Evolutionary conservation across 2,888 invertebrate genomes (phyloP), one percentile per base, ranked within the genome.

Genomic region (Gortyna flavago): DNA sequence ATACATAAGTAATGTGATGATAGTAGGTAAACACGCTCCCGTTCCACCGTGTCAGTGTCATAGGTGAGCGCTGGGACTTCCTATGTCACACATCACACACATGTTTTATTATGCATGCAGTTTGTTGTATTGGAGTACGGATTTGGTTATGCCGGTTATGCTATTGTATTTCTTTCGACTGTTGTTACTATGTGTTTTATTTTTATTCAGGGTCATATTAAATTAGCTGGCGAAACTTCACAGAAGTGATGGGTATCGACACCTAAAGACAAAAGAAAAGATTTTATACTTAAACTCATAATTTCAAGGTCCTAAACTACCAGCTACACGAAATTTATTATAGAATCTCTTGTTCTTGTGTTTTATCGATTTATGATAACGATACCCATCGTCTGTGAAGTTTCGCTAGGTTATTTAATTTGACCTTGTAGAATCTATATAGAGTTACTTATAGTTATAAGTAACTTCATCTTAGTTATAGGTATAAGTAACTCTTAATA

Each of bases 41-140:
- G 83, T 85, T 88, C 77, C 32, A 68, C 35, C 32, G 72, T 77
- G 81, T 81, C 86, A 86, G 88, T 86, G 88, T 87, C 87, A 88
- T 72, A 88, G 88, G 88, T 88, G 83, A 88, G 21, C 51, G 59
- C 44, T 57, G 71, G 77, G 59, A 75, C 79, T 86, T 83, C 86
- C 83, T 75, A 80, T 66, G 54, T 66, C 74, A 38, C 65, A 75
- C 65, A 80, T 66, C 48, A 64, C 74, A 38, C 65, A 75, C 65
- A 35, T 75, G 74, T 75, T 81, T 79, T 65, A 67, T 78, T 81
- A 85, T 75, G 75, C 48, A 84, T 78, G 54, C 66, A 71, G 62
- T 62, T 44, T 35, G 57, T 32, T 72, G 57, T 41, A 54, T 77
- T 3, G 59, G 18, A 73, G 66, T 80, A 62, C 62, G 57, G 57